These are phyloP conservation scores for Pollimyrus isidori DNA, from an alignment of 2,113 vertebrate genomes.

Conservation along the genomic window DNA sequence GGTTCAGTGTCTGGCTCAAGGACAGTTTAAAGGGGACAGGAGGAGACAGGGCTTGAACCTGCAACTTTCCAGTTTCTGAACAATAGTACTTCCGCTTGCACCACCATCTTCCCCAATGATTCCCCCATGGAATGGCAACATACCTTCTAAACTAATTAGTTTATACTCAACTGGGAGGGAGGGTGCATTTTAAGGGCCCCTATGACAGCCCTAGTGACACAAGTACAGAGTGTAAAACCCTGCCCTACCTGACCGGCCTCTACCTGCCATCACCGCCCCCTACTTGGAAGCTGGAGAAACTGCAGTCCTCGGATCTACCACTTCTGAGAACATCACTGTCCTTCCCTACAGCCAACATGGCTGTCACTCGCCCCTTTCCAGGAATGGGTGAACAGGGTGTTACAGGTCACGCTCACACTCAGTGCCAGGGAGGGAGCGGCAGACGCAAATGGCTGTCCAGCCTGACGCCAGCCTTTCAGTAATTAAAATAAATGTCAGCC, in stretches of 20 bases:
- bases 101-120: too few species aligned
- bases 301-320: neutral
- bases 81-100: too few species aligned
- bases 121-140: neutral
- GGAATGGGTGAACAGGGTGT: neutral
- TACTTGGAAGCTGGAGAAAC: neutral
- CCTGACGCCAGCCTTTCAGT: neutral
- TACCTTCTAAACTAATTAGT: too few species aligned
- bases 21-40: too few species aligned
- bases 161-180: neutral
- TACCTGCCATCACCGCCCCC: neutral
- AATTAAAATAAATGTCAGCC: constrained; percentile 16
- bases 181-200: neutral
- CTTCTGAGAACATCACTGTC: neutral
- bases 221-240: too few species aligned
- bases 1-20: too few species aligned
- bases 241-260: neutral
- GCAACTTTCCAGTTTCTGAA: too few species aligned
- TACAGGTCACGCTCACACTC: neutral
- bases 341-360: neutral
- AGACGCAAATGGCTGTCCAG: neutral
- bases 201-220: neutral
- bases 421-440: neutral
- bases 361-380: neutral
- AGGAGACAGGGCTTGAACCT: too few species aligned